These are phyloP conservation scores for Cinara cedri DNA, from an alignment of 2,888 invertebrate species.

Conservation along the genomic window DNA sequence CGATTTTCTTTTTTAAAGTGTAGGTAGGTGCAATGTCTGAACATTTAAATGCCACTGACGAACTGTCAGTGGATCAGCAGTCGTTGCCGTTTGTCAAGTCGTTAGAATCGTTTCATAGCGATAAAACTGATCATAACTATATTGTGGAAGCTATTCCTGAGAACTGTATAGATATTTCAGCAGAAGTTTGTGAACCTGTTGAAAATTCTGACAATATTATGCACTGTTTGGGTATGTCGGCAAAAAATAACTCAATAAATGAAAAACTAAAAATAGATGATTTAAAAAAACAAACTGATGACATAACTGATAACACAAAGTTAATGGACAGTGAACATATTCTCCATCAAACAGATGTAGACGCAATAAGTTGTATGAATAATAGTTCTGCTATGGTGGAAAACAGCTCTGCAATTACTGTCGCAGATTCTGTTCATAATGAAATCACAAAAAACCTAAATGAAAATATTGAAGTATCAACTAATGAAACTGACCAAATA, in stretches of 20 bases:
- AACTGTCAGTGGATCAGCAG: background rate
- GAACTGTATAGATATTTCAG: background rate
- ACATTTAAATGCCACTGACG: background rate
- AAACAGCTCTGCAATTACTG: background rate
- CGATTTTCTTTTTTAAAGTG: background rate
- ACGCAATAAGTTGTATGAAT: background rate
- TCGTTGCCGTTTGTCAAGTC: background rate
- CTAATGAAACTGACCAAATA: background rate
- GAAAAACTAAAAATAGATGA: background rate
- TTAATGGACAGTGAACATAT: background rate
- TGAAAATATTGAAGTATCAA: background rate
- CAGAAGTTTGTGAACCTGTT: background rate
- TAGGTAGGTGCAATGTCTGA: slow-evolving; percentile 14
- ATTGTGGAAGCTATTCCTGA: background rate
- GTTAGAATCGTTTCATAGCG: background rate
- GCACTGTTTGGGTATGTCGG: background rate
- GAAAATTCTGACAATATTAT: background rate
- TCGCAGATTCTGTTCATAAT: background rate
- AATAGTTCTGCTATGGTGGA: background rate
- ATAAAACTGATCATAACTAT: background rate
- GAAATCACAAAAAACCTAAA: background rate
- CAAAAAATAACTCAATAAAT: background rate
- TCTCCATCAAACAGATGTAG: slow-evolving; percentile 3
- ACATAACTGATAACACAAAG: background rate
- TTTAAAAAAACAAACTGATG: background rate